These are phyloP conservation scores for Sussaba pulchella DNA, from an alignment of 2,888 invertebrate species.

Conservation along the genomic window DNA sequence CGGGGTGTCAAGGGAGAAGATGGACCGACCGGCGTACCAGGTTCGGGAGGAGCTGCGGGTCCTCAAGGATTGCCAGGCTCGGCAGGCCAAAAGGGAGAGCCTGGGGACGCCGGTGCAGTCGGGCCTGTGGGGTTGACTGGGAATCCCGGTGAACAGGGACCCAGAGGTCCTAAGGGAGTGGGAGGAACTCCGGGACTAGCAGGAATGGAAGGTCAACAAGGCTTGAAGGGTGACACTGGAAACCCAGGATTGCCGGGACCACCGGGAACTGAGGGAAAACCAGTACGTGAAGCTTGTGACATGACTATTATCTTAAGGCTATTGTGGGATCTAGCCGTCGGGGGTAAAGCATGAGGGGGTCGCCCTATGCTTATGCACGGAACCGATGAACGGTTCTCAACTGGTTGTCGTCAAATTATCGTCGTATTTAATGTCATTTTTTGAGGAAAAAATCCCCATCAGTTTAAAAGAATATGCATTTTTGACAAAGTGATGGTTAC, in stretches of 20 bases:
- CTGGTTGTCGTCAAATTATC: conserved; percentile 20
- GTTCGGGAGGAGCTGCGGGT: conserved; percentile 86
- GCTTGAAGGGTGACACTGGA: conserved; percentile 89
- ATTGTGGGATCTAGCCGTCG: neutral
- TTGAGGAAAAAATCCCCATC: conserved; percentile 5
- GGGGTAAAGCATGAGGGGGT: conserved; percentile 1
- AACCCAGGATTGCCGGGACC: conserved; percentile 89
- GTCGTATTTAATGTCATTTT: conserved; percentile 15
- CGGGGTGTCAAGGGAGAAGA: conserved; percentile 91
- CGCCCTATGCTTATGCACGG: conserved; percentile 22
- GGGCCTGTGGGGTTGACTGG: conserved; percentile 82
- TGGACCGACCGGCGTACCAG: conserved; percentile 89
- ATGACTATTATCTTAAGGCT: no score
- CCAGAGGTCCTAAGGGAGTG: conserved; percentile 89
- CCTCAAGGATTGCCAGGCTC: conserved; percentile 88
- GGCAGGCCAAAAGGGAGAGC: conserved; percentile 88
- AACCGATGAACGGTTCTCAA: conserved; percentile 12
- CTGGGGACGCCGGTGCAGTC: conserved; percentile 89
- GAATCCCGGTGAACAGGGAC: conserved; percentile 85
- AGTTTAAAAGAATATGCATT: conserved; percentile 6
- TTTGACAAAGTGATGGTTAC: conserved; percentile 15
- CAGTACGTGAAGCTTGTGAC: conserved; percentile 86
- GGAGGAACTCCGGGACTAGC: conserved; percentile 87
- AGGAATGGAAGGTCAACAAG: conserved; percentile 88
- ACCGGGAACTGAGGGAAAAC: conserved; percentile 90